These are phyloP conservation scores for Drepanosiphum platanoidis DNA, from an alignment of 2,888 invertebrate species.

Conservation along the genomic window DNA sequence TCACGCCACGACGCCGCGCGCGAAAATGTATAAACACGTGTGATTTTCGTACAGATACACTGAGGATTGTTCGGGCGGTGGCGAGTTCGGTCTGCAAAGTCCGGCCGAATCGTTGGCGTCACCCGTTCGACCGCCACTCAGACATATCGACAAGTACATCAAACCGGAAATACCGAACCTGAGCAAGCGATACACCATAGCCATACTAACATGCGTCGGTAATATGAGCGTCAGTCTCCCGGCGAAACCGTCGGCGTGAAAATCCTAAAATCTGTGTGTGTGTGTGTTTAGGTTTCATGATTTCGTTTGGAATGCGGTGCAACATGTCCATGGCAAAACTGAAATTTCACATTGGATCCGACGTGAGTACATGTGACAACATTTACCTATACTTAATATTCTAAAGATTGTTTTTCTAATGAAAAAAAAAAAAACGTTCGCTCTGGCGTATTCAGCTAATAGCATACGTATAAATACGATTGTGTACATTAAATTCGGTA, in stretches of 20 bases:
- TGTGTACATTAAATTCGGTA: too few relatives aligned
- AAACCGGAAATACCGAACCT: slow-evolving; percentile 88
- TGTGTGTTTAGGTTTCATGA: slow-evolving; percentile 81
- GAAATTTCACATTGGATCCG: slow-evolving; percentile 70
- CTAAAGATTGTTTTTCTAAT: too few relatives aligned
- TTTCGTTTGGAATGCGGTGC: slow-evolving; percentile 97
- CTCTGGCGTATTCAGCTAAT: too few relatives aligned
- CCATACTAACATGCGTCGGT: slow-evolving; percentile 84
- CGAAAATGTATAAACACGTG: not conserved
- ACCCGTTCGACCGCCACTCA: slow-evolving; percentile 84
- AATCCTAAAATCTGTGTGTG: too few relatives aligned
- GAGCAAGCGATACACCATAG: slow-evolving; percentile 87
- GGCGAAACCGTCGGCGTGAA: too few relatives aligned
- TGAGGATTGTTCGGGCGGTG: slow-evolving; percentile 57
- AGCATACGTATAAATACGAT: too few relatives aligned
- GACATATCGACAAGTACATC: slow-evolving; percentile 88
- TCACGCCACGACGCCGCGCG: not conserved
- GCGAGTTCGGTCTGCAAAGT: slow-evolving; percentile 62
- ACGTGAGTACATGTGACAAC: slow-evolving; percentile 62
- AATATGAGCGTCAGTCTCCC: too few relatives aligned
- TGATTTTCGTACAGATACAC: slow-evolving; percentile 24
- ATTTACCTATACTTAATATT: too few relatives aligned
- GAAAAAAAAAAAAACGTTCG: too few relatives aligned
- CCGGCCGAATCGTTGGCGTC: slow-evolving; percentile 78
- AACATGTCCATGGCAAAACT: slow-evolving; percentile 98